phyloP scores from a whole-genome alignment of 1,140 invertebrate genomes.

The Harlomillsia oculata region DNA sequence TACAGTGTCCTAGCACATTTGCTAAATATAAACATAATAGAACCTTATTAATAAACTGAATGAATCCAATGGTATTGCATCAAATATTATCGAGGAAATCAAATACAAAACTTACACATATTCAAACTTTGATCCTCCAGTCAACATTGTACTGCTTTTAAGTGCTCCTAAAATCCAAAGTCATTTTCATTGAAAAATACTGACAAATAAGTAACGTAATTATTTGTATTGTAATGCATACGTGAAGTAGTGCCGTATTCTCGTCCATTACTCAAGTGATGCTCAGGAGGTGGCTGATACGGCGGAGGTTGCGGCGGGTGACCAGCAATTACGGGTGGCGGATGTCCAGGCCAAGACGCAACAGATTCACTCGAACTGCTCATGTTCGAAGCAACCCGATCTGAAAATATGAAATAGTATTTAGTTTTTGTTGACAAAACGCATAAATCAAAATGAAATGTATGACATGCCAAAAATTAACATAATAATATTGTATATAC shows the following conservation, averaged over 20 bases:
- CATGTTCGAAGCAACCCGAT: slow-evolving; percentile 39
- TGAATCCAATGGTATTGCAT: no score
- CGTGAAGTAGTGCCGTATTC: slow-evolving; percentile 20
- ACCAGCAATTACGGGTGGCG: slow-evolving; percentile 38
- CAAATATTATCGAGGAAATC: no score
- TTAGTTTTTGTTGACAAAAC: no score
- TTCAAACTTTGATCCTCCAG: slow-evolving; percentile 4
- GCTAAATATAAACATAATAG: slow-evolving; percentile 18
- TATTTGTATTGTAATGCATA: neutral
- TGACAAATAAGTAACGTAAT: neutral
- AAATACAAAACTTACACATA: slow-evolving; percentile 3
- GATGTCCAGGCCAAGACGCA: slow-evolving; percentile 44
- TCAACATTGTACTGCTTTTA: slow-evolving; percentile 5
- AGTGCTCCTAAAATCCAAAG: slow-evolving; percentile 11
- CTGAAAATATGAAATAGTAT: neutral
- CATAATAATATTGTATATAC: neutral
- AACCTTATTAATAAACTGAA: no score
- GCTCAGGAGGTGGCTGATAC: slow-evolving; percentile 37
- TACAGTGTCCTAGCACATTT: slow-evolving; percentile 79
- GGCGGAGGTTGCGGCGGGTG: slow-evolving; percentile 38
- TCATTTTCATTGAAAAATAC: neutral
- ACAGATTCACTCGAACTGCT: slow-evolving; percentile 66
- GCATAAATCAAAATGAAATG: no score
- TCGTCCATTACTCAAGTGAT: slow-evolving; percentile 29
- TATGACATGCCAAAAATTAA: neutral